Base-by-base conservation (phyloP, 2,113 vertebrate species). In the Spea multiplicata region DNA sequence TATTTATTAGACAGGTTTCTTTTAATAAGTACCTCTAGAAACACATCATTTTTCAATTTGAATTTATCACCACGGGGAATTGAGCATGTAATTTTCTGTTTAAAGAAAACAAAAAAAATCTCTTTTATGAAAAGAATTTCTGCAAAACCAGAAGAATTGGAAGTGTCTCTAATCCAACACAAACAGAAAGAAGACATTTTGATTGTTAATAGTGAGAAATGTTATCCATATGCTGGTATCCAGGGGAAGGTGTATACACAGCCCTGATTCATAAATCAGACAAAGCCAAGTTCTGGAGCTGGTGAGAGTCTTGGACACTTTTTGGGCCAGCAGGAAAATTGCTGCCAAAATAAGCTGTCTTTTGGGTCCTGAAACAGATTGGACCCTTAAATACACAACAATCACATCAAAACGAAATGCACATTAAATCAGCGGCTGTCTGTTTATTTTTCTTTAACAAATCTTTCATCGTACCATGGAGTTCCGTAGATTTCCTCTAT, bases 261-360 rank as follows among this genome's bases (percentile, higher is more conserved):
- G 48, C 48, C 81, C 57, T 79, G 82, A 77, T 85, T 71, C 61
- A 75, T 83, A 82, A 85, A 84, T 83, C 75, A 77, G n/a, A 55
- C 72, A 75, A 74, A 68, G 82, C 77, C 59, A 82, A 30, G 30
- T 73, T 76, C 71, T 84, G 89, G 91, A 90, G 84, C 86, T 89
- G 88, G 86, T 88, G 84, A 88, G 84, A 46, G 30, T 52, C 50
- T 89, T 90, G 88, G 88, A 86, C 76, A 52, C 80, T 73, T 75
- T 88, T 83, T 71, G 79, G 85, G 87, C 86, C 91, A 90, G 84
- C 84, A 87, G 90, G 88, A 91, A 90, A 90, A 85, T 84, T 84
- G 82, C 89, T 87, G 83, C 87, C 83, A 88, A 90, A 91, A 91
- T 90, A 89, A 90, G 90, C 87, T 92, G 85, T 30, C 88, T 84